Evolutionary conservation across 2,888 invertebrate species (phyloP), one percentile per base, ranked within the genome.

Genomic region (Athetis lepigone): DNA sequence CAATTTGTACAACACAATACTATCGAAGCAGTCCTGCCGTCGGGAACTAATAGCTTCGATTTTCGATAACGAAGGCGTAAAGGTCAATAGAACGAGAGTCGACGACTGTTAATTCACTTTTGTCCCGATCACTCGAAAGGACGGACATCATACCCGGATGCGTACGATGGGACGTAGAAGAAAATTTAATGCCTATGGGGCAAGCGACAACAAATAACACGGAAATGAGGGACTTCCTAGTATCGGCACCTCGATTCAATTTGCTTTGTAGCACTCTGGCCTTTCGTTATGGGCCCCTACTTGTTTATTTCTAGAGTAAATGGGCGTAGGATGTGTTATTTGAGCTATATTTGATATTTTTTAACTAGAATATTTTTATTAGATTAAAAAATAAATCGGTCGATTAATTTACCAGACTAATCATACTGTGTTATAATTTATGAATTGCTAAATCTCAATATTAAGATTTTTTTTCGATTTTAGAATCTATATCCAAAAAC

Each of bases 191-290:
- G 90, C 88, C 83, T 85, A 86, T 84, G 72, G 85, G 85, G 77
- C 82, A 85, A 80, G 82, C 85, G 88, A 86, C 91, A 90, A 92
- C 92, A 92, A 92, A 91, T 91, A 89, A 71, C 84, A 88, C 88
- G 93, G 92, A 93, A 93, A 93, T 93, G 92, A 92, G 92, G 91
- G 85, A 88, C 92, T 92, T 93, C 93, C 93, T 86, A 82, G 88
- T 86, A 92, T 92, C 85, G 90, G 88, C 90, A 90, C 91, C 88
- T 90, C 87, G 85, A 91, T 91, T 88, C 90, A 89, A 92, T 92
- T 92, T 89, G 80, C 90, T 91, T 90, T 87, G 90, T 86, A 85
- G 82, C 77, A 69, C 75, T 78, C 77, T 55, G 54, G 51, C 68
- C 79, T 77, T 85, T 86, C 82, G 80, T 83, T 87, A 83, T 50